Conservation (phyloP, 1,140 invertebrate genomes). For the Maconellicoccus hirsutus region DNA sequence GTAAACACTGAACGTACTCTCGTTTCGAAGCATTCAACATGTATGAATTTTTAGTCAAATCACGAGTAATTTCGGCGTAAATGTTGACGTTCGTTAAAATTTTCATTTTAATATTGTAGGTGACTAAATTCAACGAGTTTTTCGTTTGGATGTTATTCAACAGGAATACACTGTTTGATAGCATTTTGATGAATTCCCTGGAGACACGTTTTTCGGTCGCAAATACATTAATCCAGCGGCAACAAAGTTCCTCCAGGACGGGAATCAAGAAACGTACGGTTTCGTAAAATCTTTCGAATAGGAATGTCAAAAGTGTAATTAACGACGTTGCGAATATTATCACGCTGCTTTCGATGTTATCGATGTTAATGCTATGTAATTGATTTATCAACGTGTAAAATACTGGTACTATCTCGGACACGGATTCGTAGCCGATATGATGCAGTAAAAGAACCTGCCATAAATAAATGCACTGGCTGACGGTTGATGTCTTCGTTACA, state of each 20-base stretch:
- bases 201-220: not conserved
- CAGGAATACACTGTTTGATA: not conserved
- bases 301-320: not conserved
- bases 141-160: not conserved
- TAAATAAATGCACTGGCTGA: slow-evolving; percentile 31
- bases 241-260: not conserved
- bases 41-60: not conserved
- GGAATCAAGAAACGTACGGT: not conserved
- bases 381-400: slow-evolving; percentile 12
- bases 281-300: not conserved
- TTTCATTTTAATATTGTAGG: slow-evolving; percentile 1
- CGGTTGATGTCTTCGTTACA: not conserved
- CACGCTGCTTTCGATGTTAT: not conserved
- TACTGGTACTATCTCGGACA: slow-evolving; percentile 21
- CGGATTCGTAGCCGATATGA: slow-evolving; percentile 35
- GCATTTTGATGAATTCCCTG: not conserved
- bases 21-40: not conserved
- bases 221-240: not conserved
- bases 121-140: not conserved
- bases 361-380: not conserved
- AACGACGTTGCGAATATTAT: not conserved
- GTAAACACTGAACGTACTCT: not conserved
- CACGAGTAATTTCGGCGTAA: not conserved
- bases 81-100: not conserved
- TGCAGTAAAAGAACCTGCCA: slow-evolving; percentile 38